Evolutionary conservation across 2,113 vertebrate species (phyloP), one percentile per base, ranked within the genome.

Genomic region (Platichthys stellatus): DNA sequence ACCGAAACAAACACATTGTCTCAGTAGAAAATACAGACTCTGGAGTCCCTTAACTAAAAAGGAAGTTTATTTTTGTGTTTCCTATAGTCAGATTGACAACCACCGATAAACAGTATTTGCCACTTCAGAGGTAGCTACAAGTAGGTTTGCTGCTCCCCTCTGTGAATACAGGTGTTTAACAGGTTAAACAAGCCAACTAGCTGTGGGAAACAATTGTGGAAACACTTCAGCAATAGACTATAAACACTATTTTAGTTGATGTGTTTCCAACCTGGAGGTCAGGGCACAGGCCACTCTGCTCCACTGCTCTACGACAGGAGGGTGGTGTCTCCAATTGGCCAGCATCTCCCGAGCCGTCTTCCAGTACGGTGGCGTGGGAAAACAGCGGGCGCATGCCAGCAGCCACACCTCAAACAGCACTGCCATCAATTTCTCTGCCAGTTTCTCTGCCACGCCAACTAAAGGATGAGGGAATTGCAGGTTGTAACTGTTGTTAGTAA

Each of bases 261-360:
- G 57, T 1, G 15, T 45, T 17, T 63, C 81, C 69, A 87, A 99
- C 97, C 97, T 97, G 75, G 97, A 97, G 14, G 97, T 99, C 13
- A 99, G 96, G 17, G 97, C 97, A 86, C 96, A 97, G 84, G 97
- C 96, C 82, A 97, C 97, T 82, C 97, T 96, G 94, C 96, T 99
- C 97, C 97, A 99, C 90, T 99, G 97, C 83, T 98, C 97, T 3
- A 99, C 97, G n/a, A 99, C 97, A 35, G 97, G 97, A 4, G 97
- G 96, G 88, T 98, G 97, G 89, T 99, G 97, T 87, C 97, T 94
- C 97, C 97, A 99, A 90, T 98, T 98, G 76, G 96, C 97, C 89
- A 99, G 94, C 97, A 99, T 98, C 91, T 99, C 97, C 86, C 96
- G 95, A 70, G 97, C 97, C 5, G 97, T 99, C 90, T 98, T 98